These are phyloP conservation scores for Chaetorhynchus papuensis DNA, from an alignment of 2,113 vertebrate species.

Conservation along the genomic window DNA sequence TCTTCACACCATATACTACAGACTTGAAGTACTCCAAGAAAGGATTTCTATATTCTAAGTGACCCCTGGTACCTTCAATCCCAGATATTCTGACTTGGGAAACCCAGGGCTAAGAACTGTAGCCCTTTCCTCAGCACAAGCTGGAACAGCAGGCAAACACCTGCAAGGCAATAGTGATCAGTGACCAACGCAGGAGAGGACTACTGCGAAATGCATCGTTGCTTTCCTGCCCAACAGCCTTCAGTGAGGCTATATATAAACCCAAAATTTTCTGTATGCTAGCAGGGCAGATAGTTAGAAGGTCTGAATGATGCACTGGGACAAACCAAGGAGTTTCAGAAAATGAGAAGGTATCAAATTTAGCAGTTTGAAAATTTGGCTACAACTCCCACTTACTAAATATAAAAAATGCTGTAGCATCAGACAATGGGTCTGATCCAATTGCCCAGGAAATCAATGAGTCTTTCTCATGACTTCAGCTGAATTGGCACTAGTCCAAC, in stretches of 20 bases:
- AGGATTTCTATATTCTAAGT: background rate
- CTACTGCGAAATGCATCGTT: background rate
- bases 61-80: rapidly evolving
- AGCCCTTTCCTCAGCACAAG: background rate
- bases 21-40: background rate
- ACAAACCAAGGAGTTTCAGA: background rate
- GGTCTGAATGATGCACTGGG: background rate
- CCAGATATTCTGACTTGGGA: background rate
- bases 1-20: background rate
- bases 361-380: background rate
- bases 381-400: background rate
- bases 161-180: background rate
- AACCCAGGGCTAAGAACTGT: rapidly evolving
- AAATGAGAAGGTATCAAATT: background rate
- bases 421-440: background rate
- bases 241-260: background rate
- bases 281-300: background rate
- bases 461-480: background rate
- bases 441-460: background rate
- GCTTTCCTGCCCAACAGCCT: background rate
- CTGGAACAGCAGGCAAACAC: background rate
- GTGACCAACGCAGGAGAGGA: background rate
- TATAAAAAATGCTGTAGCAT: background rate
- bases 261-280: background rate
- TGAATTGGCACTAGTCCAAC: background rate